A percentile compares a stretch with the other conserved stretches of the same genome.
phyloP scores from a whole-genome alignment of 2,113 vertebrate genomes.

The Dasypus novemcinctus region DNA sequence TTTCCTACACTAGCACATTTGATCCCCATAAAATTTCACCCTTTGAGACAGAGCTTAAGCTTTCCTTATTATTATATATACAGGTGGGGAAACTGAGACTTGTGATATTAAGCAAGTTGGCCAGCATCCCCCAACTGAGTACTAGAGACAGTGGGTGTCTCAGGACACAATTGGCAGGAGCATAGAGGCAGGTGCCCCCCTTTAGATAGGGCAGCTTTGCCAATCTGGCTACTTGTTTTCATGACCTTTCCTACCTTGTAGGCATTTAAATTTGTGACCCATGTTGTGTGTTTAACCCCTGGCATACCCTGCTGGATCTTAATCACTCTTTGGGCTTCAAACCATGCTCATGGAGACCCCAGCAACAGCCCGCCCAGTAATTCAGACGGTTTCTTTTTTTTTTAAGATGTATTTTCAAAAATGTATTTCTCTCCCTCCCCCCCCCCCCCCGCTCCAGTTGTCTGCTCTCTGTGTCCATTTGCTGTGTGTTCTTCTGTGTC shows the following conservation, averaged over 20 bases:
- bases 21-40: not conserved
- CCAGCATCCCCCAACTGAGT: not conserved
- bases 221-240: not conserved
- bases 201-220: not conserved
- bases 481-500: no score
- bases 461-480: no score
- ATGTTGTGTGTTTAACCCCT: not conserved
- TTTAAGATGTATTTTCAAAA: no score
- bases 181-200: not conserved
- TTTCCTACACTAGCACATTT: not conserved
- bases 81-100: not conserved
- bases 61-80: slow-evolving; percentile 27
- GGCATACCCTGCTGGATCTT: not conserved
- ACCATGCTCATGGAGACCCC: not conserved
- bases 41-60: slow-evolving; percentile 31
- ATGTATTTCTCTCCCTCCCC: no score
- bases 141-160: not conserved
- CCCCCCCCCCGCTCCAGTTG: no score
- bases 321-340: not conserved
- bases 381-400: not conserved
- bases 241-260: not conserved
- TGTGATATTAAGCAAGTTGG: not conserved
- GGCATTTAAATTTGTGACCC: not conserved
- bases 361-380: not conserved
- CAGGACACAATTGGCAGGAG: not conserved